These are phyloP conservation scores for Astreopora myriophthalma DNA, from an alignment of 64 coral and sea anemone genomes.

Conservation along the genomic window DNA sequence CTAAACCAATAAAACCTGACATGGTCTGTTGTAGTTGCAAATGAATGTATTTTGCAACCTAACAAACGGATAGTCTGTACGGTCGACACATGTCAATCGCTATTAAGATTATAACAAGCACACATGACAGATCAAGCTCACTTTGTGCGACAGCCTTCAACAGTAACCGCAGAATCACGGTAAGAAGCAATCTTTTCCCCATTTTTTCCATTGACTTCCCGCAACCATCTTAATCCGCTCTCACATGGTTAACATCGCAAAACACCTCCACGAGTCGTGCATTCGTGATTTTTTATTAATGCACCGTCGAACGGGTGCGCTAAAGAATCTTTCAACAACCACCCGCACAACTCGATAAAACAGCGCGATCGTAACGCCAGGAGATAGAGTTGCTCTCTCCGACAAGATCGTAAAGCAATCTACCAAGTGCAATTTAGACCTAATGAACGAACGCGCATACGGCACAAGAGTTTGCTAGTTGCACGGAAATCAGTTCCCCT, in stretches of 20 bases:
- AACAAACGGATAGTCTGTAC: neutral
- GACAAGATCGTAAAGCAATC: neutral
- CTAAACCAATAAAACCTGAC: neutral
- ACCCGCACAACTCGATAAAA: neutral
- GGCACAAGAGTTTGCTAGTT: too few relatives aligned
- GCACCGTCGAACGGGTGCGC: neutral
- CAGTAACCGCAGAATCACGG: neutral
- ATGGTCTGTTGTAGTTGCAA: neutral
- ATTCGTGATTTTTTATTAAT: constrained; percentile 41
- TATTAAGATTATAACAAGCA: neutral
- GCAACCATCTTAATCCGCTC: neutral
- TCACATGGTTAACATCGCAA: neutral
- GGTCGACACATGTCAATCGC: neutral
- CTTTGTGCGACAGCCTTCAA: neutral
- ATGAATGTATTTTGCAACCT: constrained; percentile 43
- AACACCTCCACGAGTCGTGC: constrained; percentile 42
- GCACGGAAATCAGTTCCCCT: too few relatives aligned
- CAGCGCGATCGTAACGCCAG: neutral
- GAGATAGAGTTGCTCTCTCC: too few relatives aligned
- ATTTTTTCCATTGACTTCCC: neutral
- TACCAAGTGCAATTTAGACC: neutral
- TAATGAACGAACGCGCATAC: too few relatives aligned
- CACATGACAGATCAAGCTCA: neutral
- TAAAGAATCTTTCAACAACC: neutral
- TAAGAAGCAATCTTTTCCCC: neutral